Base-by-base conservation (phyloP, 2,888 invertebrate genomes). In the Dorcus hopei region DNA sequence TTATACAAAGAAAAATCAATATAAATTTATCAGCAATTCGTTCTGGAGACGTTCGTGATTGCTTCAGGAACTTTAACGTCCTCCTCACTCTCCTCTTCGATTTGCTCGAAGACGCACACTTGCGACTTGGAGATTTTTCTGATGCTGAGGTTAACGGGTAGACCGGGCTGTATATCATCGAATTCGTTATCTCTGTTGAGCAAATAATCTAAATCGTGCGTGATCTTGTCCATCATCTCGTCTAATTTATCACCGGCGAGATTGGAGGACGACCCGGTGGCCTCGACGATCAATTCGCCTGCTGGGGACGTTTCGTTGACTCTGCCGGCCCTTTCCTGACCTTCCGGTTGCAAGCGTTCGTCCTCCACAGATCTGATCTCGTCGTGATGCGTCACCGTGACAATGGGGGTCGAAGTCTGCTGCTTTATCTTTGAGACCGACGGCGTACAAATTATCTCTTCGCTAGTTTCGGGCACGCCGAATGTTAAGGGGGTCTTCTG, bases 141-240 rank as follows among this genome's bases (percentile, higher is more conserved):
- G 23, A 66, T 54, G 14, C 66, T 61, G 9, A 60, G 59, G 41
- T 65, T 59, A 11, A 59, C 49, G n/a, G 63, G 57, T 41, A 62
- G 9, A 40, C 42, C 39, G 26, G 43, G 52, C 40, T 38, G 49
- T 33, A 55, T 57, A 38, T 57, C 62, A 33, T 65, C 62, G 23
- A 16, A 45, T 11, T 71, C 72, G 9, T 71, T 71, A 42, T 65
- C 72, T 50, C 89, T 83, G 77, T 91, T 91, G 60, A 92, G 80
- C 67, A 93, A 80, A 79, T 91, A 92, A 78, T 92, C 90, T 67
- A 93, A 80, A 79, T 93, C 92, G 72, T 88, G 88, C 1, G 90
- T 88, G 70, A 93, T 93, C 73, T 90, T 86, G 79, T 90, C 88
- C 51, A 92, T 79, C 82, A 92, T 88, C 57, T 86, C 87, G 67